These are phyloP conservation scores for Alligator mississippiensis DNA, from an alignment of 2,113 vertebrate genomes.

Conservation along the genomic window DNA sequence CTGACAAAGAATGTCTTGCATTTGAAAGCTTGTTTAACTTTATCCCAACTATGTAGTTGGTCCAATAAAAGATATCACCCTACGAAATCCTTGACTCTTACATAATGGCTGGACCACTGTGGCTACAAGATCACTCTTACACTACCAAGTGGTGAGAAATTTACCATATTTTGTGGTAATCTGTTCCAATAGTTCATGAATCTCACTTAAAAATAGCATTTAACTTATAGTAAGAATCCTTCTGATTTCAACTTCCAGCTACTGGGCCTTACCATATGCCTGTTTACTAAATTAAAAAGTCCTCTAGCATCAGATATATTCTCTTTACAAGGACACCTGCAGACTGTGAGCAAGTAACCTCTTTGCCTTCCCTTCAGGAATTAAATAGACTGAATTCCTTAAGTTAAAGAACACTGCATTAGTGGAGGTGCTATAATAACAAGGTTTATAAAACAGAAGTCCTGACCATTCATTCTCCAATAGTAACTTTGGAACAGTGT, in stretches of 20 bases:
- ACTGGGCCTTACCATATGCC: background rate
- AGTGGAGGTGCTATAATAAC: background rate
- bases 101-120: too few relatives aligned
- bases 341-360: background rate
- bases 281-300: background rate
- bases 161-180: background rate
- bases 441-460: background rate
- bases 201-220: background rate
- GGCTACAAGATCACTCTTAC: too few relatives aligned
- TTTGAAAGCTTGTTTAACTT: too few relatives aligned
- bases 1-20: too few relatives aligned
- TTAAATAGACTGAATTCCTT: background rate
- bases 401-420: background rate
- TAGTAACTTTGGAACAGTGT: background rate
- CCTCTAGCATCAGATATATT: background rate
- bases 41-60: too few relatives aligned
- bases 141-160: background rate
- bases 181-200: background rate
- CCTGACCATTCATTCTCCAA: background rate
- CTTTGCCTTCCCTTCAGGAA: background rate
- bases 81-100: too few relatives aligned
- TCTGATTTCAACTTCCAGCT: background rate
- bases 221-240: background rate
- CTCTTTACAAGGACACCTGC: background rate
- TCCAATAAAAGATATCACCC: too few relatives aligned